Evolutionary conservation across 2,797 vertebrate species (phyloP).

Genomic region (Propithecus perrieri): DNA sequence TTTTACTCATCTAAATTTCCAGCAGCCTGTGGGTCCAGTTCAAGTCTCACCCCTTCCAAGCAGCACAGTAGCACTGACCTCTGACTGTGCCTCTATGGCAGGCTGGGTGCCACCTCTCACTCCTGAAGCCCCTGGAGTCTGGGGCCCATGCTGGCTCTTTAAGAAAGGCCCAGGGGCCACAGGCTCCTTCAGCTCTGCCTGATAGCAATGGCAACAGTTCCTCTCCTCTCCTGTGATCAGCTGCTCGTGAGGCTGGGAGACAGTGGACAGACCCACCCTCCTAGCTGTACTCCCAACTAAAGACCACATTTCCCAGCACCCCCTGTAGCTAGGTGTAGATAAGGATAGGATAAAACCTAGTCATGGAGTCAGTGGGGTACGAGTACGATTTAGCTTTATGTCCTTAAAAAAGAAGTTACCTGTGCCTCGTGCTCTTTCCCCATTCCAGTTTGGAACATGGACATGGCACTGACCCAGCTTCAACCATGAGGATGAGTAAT

Average conservation of each 20-base stretch:
- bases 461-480: background rate
- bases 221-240: background rate
- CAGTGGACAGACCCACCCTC: background rate
- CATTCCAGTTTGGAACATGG: background rate
- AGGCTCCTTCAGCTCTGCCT: background rate
- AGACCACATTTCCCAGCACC: background rate
- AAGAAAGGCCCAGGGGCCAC: background rate
- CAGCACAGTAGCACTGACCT: background rate
- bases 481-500: background rate
- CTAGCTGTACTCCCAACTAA: background rate
- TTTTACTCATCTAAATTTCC: background rate
- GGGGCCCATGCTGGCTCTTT: background rate
- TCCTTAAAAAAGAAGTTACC: conserved; percentile 28
- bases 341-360: background rate
- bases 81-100: background rate
- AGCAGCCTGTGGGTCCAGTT: background rate
- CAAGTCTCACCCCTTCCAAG: background rate
- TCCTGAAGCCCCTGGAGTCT: background rate
- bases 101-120: background rate
- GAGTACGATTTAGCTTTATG: background rate
- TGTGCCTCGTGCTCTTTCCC: background rate
- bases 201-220: background rate
- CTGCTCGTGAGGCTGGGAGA: background rate
- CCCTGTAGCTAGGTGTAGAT: background rate
- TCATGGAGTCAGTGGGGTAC: background rate